Base-by-base conservation (phyloP, 2,113 vertebrate species). In the Coregonus clupeaformis region DNA sequence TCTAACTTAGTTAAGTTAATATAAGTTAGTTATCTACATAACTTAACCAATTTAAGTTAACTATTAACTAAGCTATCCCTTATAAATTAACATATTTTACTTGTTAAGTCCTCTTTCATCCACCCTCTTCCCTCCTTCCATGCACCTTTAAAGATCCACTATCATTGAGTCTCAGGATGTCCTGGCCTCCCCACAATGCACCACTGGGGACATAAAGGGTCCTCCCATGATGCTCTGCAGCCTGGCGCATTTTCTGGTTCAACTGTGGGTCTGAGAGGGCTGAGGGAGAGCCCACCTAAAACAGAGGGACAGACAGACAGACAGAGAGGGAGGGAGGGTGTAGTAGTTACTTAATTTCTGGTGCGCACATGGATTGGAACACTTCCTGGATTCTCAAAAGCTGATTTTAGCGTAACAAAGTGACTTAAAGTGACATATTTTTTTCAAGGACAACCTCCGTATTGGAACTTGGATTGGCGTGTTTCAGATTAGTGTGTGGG, bases 171-270 rank as follows among this genome's bases (percentile, higher is more conserved):
- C 93, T 93, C 85, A 91, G 84, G 82, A 98, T 96, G 87, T 97
- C 96, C 82, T 95, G 95, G 12, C 92, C 92, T 14, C 96, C 96
- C 95, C 96, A 98, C 69, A 97, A 87, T 52, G 96, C 96, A 59
- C 96, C 96, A 25, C 94, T 93, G 79, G 96, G 96, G 42, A 98
- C 78, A 0, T 97, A 97, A 3, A 97, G 91, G 0, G 95, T 92
- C 22, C 85, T 92, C 0, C 87, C 84, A 72, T 92, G 78, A 49
- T 62, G 73, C 24, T 71, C 75, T 2, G 94, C 93, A 2, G 90
- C 88, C 70, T 88, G 87, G 4, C 87, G 89, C 18, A 97, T 90
- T 66, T 85, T 85, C 13, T 27, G 80, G 77, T 97, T 94, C 6
- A 95, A 91, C 18, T 82, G 73, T 16, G 75, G 74, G 66, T 97